Base-by-base conservation (phyloP, 2,888 invertebrate genomes). In the Dorcus parallelipipedus region DNA sequence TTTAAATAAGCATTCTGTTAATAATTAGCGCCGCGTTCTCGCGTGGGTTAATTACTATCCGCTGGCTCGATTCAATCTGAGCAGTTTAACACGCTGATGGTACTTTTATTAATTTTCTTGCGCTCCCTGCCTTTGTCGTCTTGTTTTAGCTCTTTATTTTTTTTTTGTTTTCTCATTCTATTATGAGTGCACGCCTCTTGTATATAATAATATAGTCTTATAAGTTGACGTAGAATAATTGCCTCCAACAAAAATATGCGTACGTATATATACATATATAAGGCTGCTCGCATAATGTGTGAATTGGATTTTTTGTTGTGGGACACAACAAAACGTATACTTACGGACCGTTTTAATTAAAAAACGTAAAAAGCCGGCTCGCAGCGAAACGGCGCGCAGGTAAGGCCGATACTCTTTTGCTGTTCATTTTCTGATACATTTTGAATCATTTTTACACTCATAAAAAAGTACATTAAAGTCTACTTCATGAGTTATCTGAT, bases 1-100 rank as follows among this genome's bases (percentile, higher is more conserved):
- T 66, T 66, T 65, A 64, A 66, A 65, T 66, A 60, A 65, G 59
- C 62, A 60, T 61, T 62, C 57, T 64, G 61, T 62, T 66, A 66
- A 65, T 66, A 65, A 65, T 65, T 64, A 65, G 59, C 60, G 60
- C 54, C 54, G 63, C 56, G 59, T 23, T 60, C 56, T 60, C 57
- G 60, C 56, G 63, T 60, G 57, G 54, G 60, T 62, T 65, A 65
- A 65, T 65, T 65, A 60, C 62, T 45, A 45, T 45, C 45, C 45
- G 45, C 45, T 45, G 45, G 45, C 45, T 23, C 45, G 45, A 45
- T 45, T 45, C 45, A 45, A 45, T 45, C 45, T 45, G 45, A 45
- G 23, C 45, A 45, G 45, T 45, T 45, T 45, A 45, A 45, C 45
- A 45, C 45, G 45, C 45, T 23, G 45, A 45, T 10, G 45, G 45